Evolutionary conservation across 2,888 invertebrate genomes (phyloP), one percentile per base, ranked within the genome.

Genomic region (Syrista parreyssii): DNA sequence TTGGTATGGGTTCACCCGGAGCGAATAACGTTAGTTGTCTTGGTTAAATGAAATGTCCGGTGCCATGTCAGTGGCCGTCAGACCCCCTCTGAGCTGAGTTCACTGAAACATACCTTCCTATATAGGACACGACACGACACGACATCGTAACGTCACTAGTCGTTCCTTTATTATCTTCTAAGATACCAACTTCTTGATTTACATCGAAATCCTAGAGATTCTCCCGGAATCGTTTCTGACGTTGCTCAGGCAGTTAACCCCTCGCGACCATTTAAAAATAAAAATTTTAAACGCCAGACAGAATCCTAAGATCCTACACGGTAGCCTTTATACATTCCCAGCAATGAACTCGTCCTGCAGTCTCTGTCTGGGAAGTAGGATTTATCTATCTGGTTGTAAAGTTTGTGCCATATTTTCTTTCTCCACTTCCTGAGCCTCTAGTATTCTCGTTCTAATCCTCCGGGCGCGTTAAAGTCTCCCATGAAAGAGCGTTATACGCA

Each of bases 31-130:
- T 36, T 71, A 55, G 74, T 80, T 79, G 83, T 80, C 79, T 83
- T 79, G 81, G 83, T 84, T 84, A 85, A 86, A 87, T 85, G 84
- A 86, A 88, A 89, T 85, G 84, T 85, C 84, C 78, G 76, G 76
- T 76, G 76, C 78, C 83, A 79, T 82, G 85, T 85, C 84, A 84
- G 83, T 81, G 82, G 82, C 83, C 84, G 83, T 84, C 83, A 84
- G 86, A 86, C 85, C 85, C 86, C 86, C 85, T 85, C 79, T 76
- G 80, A 74, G 79, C 74, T 76, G 55, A 76, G 79, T 80, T 75
- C 80, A 78, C 75, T 77, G 81, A 80, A 82, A 82, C 79, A 77
- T 79, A 79, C 74, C 80, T 79, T 81, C 78, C 79, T 82, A 85
- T 85, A 83, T 85, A 79, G 82, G 82, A 83, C 83, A 80, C 71